Percentiles rank a stretch among this genome's conserved stretches.
phyloP scores from a whole-genome alignment of 1,140 invertebrate species.

The Teleogryllus occipitalis region DNA sequence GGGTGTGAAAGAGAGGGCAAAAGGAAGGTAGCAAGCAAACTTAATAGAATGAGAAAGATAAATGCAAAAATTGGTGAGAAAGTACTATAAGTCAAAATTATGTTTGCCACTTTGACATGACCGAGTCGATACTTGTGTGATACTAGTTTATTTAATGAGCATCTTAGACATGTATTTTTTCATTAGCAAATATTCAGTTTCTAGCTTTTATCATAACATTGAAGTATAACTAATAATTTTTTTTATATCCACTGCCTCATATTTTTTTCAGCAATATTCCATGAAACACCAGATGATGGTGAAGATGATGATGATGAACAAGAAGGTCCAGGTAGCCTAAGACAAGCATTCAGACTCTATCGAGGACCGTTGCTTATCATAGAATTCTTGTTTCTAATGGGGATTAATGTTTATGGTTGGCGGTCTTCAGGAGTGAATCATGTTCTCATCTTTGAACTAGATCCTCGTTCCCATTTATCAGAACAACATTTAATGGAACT shows the following conservation, averaged over 20 bases:
- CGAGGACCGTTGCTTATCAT: constrained; percentile 74
- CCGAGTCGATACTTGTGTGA: no score
- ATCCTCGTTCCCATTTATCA: constrained; percentile 78
- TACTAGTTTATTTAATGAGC: no score
- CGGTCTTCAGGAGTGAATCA: constrained; percentile 84
- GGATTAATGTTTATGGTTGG: constrained; percentile 86
- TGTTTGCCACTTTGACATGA: no score
- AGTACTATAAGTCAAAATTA: no score
- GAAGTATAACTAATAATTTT: no score
- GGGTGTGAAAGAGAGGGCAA: no score
- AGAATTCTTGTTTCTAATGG: constrained; percentile 76
- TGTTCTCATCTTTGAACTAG: constrained; percentile 87
- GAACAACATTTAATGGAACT: constrained; percentile 85
- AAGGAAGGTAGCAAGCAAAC: no score
- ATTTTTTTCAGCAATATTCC: constrained; percentile 36
- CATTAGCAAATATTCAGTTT: no score
- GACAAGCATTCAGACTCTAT: constrained; percentile 58
- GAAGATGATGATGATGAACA: background rate
- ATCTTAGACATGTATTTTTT: no score
- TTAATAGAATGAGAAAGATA: no score
- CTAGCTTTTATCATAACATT: no score
- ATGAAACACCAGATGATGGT: constrained; percentile 27
- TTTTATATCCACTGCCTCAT: background rate
- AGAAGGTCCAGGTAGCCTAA: constrained; percentile 38
- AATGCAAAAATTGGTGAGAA: no score